A percentile compares a stretch with the other conserved stretches of the same genome.
Evolutionary conservation across 2,113 vertebrate genomes (phyloP).

Genomic region (Myotis yumanensis): DNA sequence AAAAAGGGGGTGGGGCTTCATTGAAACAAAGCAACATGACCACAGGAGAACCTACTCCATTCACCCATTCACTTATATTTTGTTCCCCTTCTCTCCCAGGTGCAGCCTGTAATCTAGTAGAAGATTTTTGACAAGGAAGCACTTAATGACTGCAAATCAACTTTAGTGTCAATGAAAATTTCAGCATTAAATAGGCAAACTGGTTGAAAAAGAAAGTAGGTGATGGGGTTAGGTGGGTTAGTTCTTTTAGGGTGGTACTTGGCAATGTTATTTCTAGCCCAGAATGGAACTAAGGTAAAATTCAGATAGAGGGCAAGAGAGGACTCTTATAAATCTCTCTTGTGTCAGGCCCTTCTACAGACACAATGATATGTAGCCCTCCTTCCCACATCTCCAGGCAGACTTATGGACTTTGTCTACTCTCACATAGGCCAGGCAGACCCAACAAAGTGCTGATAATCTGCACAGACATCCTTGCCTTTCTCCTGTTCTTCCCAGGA

Average conservation of each 20-base stretch:
- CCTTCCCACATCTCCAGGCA: neutral
- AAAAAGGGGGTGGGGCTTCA: neutral
- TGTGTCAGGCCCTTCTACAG: neutral
- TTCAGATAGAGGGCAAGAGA: neutral
- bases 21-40: neutral
- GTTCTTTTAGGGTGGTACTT: neutral
- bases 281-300: neutral
- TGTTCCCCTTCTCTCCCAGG: neutral
- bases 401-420: neutral
- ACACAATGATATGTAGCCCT: neutral
- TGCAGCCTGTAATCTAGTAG: neutral
- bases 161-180: neutral
- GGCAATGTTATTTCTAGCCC: neutral
- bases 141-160: neutral
- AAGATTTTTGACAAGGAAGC: neutral
- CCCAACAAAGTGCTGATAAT: neutral
- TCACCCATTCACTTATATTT: neutral
- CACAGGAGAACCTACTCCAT: neutral
- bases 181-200: neutral
- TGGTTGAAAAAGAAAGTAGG: neutral
- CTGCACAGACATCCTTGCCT: neutral
- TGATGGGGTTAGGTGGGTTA: neutral
- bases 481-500: neutral
- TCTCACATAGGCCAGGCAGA: neutral
- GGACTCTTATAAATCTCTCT: too few species aligned